A percentile compares a stretch with the other conserved stretches of the same genome.
Evolutionary conservation across 2,797 vertebrate species (phyloP).

Genomic region (Myotis pilosus): DNA sequence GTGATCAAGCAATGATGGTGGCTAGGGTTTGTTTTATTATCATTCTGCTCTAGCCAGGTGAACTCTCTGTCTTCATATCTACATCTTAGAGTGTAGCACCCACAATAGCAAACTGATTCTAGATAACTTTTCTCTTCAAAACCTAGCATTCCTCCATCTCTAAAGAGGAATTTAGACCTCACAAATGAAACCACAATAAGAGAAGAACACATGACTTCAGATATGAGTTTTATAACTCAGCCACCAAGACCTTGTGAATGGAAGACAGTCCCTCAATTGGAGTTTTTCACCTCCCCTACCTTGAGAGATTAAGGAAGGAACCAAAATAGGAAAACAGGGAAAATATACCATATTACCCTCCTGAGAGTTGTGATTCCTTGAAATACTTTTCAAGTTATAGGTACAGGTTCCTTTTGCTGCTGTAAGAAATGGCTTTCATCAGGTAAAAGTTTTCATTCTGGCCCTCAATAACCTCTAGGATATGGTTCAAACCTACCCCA

Average conservation of each 20-base stretch:
- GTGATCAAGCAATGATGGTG: not conserved
- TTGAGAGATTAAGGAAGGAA: not conserved
- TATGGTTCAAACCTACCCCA: not conserved
- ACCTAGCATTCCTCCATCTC: not conserved
- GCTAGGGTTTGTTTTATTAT: not conserved
- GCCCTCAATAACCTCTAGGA: not conserved
- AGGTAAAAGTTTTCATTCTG: not conserved
- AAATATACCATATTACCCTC: not conserved
- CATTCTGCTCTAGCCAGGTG: too few relatives aligned
- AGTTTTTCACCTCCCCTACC: not conserved
- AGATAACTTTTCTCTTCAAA: slow-evolving; percentile 4
- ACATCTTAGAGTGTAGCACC: not conserved
- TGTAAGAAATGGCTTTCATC: not conserved
- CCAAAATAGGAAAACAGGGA: not conserved
- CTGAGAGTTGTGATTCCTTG: not conserved
- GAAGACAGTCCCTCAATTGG: not conserved
- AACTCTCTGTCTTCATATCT: not conserved
- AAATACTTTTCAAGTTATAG: not conserved
- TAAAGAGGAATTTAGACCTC: not conserved
- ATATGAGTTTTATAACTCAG: not conserved
- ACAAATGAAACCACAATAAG: not conserved
- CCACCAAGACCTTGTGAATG: not conserved
- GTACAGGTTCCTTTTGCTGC: not conserved
- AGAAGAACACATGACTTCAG: not conserved
- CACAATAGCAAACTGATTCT: not conserved